phyloP scores from a whole-genome alignment of 1,140 invertebrate genomes.

The Acromyrmex charruanus region DNA sequence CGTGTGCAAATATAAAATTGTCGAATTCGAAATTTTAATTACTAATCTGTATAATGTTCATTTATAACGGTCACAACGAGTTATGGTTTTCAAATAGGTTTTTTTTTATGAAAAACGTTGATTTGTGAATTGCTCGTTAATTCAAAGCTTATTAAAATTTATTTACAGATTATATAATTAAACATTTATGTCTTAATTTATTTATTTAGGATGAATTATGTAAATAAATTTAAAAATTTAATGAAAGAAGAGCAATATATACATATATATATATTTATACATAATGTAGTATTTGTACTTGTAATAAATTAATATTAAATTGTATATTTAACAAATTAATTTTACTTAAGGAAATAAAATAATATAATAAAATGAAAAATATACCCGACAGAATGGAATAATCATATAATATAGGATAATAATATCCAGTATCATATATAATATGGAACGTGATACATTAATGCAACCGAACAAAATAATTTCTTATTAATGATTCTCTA shows the following conservation, averaged over 20 bases:
- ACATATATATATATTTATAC: too few species aligned
- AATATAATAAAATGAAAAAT: conserved; percentile 22
- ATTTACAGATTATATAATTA: not conserved
- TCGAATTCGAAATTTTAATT: not conserved
- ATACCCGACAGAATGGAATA: not conserved
- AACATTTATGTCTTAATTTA: not conserved
- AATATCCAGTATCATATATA: not conserved
- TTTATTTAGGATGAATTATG: conserved; percentile 9
- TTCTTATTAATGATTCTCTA: conserved; percentile 11
- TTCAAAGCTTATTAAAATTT: not conserved
- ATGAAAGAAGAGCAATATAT: not conserved
- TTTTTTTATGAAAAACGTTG: not conserved
- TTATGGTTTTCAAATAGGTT: not conserved
- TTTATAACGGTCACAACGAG: not conserved
- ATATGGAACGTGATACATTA: not conserved
- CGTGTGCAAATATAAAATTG: not conserved
- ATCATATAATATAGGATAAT: conserved; percentile 16
- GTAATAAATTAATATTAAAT: conserved; percentile 9
- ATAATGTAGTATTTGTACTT: not conserved
- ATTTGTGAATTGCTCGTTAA: not conserved
- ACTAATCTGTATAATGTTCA: not conserved
- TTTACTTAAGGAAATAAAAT: not conserved
- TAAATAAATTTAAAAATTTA: not conserved
- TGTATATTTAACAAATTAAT: conserved; percentile 1
- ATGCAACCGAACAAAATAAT: conserved; percentile 8